phyloP scores from a whole-genome alignment of 2,113 vertebrate species.

The Chaetodon auriga region DNA sequence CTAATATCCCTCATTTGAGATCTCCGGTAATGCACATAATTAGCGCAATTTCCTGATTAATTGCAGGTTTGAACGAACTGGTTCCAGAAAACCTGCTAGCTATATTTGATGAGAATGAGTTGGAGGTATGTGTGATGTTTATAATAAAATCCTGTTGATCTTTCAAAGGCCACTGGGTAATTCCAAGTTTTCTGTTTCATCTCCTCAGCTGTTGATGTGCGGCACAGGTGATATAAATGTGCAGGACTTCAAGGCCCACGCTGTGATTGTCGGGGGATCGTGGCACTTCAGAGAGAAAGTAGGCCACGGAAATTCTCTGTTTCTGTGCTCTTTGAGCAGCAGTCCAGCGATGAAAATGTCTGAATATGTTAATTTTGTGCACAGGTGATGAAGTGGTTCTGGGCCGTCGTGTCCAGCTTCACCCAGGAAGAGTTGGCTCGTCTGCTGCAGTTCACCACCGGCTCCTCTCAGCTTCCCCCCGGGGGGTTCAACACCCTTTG shows the following conservation, averaged over 20 bases:
- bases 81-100: constrained; percentile 98
- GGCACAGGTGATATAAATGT: constrained; percentile 98
- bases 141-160: constrained; percentile 8
- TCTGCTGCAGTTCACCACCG: constrained; percentile 97
- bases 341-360: neutral
- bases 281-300: constrained; percentile 99
- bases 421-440: constrained; percentile 98
- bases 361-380: constrained; percentile 6
- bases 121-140: constrained; percentile 88
- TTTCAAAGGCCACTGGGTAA: neutral
- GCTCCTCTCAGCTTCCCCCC: constrained; percentile 96
- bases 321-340: neutral
- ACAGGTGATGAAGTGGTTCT: constrained; percentile 99
- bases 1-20: constrained; percentile 15
- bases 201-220: constrained; percentile 94
- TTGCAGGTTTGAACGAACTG: constrained; percentile 94
- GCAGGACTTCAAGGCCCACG: constrained; percentile 97
- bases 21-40: constrained; percentile 35
- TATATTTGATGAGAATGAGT: constrained; percentile 99
- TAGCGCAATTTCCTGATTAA: constrained; percentile 61
- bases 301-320: constrained; percentile 21
- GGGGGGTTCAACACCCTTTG: constrained; percentile 97
- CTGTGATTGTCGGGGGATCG: constrained; percentile 96
- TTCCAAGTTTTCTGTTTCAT: neutral
- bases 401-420: constrained; percentile 97